Base-by-base conservation (phyloP, 2,797 vertebrate species). In the Hylomyscus alleni region DNA sequence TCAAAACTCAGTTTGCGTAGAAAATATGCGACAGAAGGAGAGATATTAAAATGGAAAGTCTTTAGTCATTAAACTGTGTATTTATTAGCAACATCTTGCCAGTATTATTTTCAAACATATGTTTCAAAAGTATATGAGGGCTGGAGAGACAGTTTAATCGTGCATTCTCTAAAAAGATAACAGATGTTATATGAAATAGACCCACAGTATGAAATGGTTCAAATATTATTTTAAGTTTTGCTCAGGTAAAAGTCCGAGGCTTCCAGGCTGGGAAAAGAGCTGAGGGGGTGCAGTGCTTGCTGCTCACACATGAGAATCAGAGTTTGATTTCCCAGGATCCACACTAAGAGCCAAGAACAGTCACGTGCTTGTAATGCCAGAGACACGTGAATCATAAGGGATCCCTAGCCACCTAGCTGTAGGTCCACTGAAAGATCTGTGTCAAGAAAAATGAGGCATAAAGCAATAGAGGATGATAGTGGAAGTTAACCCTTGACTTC, bases 1-100 rank as follows among this genome's bases (percentile, higher is more conserved):
- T 50, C 20, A 93, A 92, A 94, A 67, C 6, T 83, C n/a, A 12
- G 44, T 72, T 91, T 95, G 8, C 24, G 1, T 67, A 76, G 56
- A 89, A 94, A 92, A 87, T 90, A 58, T 44, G 6, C 20, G 52
- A 62, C 1, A 82, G 9, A 44, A 56, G 6, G 3, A 69, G 12
- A 47, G 8, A 22, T 90, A 62, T 69, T 9, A 69, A 97, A 96
- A 93, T 75, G 6, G 0, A 95, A 93, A 96, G 62, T 50, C 52
- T 62, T 81, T 67, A 83, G 50, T 37, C 69, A 89, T 72, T 89
- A 81, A 86, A 72, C 50, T 81, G 2, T 81, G 3, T 54, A 5
- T 69, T 95, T 93, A 29, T 91, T 90, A 40, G 56, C 83, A 90
- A 58, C 52, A 37, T 65, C 34, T 90, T 90, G 47, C 78, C 62